Conservation (phyloP, 2,113 vertebrate genomes). For the Aegypius monachus region DNA sequence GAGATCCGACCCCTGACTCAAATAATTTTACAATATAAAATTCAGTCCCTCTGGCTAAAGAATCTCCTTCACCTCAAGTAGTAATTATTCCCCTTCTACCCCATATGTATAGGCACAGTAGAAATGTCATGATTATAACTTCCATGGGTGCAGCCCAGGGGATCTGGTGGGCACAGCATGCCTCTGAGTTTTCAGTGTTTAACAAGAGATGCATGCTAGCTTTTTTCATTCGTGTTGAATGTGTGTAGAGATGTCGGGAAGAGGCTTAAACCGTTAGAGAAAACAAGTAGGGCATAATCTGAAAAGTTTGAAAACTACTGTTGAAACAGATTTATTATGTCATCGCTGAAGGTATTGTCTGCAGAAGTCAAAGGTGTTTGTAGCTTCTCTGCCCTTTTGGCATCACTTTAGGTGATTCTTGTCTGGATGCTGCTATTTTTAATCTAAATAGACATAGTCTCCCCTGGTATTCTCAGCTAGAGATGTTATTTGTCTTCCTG, state of each 20-base stretch:
- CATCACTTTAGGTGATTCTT: neutral
- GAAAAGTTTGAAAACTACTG: neutral
- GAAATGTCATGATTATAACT: neutral
- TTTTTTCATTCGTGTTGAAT: neutral
- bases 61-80: neutral
- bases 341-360: neutral
- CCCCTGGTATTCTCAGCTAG: neutral
- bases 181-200: neutral
- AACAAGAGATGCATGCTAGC: neutral
- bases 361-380: neutral
- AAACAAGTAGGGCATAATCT: neutral
- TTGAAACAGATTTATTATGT: neutral
- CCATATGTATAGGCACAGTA: neutral
- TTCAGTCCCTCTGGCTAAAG: neutral
- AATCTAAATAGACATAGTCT: neutral
- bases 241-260: neutral
- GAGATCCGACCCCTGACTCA: neutral
- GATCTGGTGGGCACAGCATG: neutral
- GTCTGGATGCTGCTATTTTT: neutral
- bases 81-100: neutral
- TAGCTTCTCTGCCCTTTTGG: neutral
- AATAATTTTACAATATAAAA: neutral
- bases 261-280: neutral
- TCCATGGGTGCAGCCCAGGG: neutral
- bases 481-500: neutral